Evolutionary conservation across 2,113 vertebrate genomes (phyloP), one percentile per base, ranked within the genome.

Genomic region (Passerina amoena): DNA sequence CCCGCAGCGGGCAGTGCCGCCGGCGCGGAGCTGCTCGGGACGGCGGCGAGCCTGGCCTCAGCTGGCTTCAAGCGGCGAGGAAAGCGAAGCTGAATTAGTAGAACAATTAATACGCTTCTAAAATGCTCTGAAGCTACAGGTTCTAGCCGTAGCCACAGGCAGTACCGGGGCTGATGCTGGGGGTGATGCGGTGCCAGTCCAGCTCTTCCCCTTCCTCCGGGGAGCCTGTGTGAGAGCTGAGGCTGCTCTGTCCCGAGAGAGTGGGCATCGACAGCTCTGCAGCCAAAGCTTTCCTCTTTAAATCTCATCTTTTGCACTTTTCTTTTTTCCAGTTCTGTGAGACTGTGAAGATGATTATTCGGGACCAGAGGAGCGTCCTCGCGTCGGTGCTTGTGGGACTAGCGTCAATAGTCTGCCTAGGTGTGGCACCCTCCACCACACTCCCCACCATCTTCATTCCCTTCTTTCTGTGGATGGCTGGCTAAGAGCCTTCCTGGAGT

Each of bases 391-490:
- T 98, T 23, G 97, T 99, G 88, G 99, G 99, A 96, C 53, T 99
- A 27, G 91, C 97, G 14, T 98, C 98, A 25, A 98, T 99, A 23
- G 19, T 98, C 64, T 99, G 83, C 81, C 98, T 98, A 11, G 99
- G 99, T 30, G 72, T 99, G 96, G 98, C 98, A 21, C 98, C 98
- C 16, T 98, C 97, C 42, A 99, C 98, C 37, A 98, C 98, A 2
- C 97, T 99, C 65, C 99, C 98, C 72, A 99, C 99, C 22, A 95
- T 99, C 79, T 94, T 99, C 30, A 96, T 99, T 77, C 98, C 99
- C 10, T 99, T 99, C 94, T 97, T 97, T 22, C 92, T 99, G 61
- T 99, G 99, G 99, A 99, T 99, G 99, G 99, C 98, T 53, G 98
- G 99, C 82, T 99, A 95, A 98, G 73, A 45, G 77, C 86, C 38